These are phyloP conservation scores for Puffinus mauretanicus DNA, from an alignment of 2,113 vertebrate genomes.

Conservation along the genomic window DNA sequence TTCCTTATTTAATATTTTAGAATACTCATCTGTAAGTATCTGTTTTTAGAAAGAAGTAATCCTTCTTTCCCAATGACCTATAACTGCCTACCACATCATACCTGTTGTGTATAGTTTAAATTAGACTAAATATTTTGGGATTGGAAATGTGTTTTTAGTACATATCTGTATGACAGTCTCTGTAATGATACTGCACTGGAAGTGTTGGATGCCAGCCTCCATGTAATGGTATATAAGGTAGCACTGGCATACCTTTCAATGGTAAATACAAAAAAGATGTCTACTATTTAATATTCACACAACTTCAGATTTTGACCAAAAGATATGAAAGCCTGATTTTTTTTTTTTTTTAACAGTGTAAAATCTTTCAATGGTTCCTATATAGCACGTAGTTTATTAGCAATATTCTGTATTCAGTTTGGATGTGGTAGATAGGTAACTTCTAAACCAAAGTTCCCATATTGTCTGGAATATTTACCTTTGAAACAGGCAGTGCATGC, in stretches of 20 bases:
- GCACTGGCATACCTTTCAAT: background rate
- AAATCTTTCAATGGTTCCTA: background rate
- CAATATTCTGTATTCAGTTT: background rate
- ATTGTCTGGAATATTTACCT: background rate
- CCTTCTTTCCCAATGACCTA: background rate
- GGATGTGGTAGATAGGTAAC: background rate
- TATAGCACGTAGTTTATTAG: fast-evolving
- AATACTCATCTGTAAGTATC: background rate
- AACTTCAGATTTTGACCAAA: background rate
- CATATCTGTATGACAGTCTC: background rate
- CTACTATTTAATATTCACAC: background rate
- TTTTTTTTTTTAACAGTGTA: background rate
- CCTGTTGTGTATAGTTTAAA: background rate
- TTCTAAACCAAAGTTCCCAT: background rate
- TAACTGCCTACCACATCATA: background rate
- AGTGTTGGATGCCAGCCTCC: background rate
- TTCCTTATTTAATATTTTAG: background rate
- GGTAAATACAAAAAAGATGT: background rate
- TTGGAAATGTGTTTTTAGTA: background rate
- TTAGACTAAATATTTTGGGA: background rate
- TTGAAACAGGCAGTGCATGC: background rate
- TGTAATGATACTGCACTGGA: background rate
- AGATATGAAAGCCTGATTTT: background rate
- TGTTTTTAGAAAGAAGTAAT: background rate
- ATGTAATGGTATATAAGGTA: background rate